Evolutionary conservation across 2,113 vertebrate genomes (phyloP).

Genomic region (Plotosus lineatus): DNA sequence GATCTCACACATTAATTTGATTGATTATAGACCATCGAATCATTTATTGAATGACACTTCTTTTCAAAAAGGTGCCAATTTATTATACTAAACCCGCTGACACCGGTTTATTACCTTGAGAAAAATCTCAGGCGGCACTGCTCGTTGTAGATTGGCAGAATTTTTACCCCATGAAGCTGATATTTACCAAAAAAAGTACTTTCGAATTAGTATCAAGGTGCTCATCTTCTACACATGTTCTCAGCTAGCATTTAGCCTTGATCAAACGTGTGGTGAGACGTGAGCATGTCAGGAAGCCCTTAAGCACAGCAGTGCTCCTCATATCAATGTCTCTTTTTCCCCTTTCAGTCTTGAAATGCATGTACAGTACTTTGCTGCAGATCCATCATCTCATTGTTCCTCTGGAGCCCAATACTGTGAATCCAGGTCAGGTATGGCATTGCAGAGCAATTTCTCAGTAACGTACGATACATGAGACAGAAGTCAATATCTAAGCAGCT

Average conservation of each 20-base stretch:
- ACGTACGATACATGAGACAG: neutral
- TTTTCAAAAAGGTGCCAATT: too few relatives aligned
- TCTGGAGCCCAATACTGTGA: neutral
- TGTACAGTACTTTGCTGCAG: neutral
- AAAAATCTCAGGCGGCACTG: neutral
- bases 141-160: neutral
- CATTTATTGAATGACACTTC: neutral
- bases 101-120: neutral
- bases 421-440: neutral
- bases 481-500: constrained; percentile 21
- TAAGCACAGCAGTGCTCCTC: constrained; percentile 18
- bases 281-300: constrained; percentile 8
- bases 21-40: neutral
- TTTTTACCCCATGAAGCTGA: neutral
- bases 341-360: too few relatives aligned
- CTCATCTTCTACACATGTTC: neutral
- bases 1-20: too few relatives aligned
- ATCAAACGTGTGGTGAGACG: neutral
- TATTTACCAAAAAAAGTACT: neutral
- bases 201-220: neutral
- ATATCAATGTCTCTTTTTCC: neutral
- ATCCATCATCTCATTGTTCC: neutral
- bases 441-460: neutral
- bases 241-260: neutral
- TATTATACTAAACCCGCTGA: neutral